A percentile compares a stretch with the other conserved stretches of the same genome.
Conservation (phyloP, 92 coral and sea anemone genomes). For the Phenganax marumi region DNA sequence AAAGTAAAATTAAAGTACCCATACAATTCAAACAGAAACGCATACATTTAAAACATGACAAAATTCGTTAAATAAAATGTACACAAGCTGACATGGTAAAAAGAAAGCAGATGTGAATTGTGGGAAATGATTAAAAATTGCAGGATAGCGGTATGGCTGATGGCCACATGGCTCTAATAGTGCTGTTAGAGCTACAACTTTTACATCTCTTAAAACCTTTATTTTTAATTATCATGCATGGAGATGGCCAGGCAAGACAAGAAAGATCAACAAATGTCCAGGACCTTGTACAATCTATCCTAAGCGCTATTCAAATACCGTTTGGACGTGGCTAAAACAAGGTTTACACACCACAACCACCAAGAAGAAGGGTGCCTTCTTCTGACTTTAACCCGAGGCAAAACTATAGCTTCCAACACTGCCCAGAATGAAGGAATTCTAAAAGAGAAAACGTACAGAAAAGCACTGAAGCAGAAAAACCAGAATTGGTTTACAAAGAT, state of each 20-base stretch:
- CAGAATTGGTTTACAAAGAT: conserved; percentile 5
- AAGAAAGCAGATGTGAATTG: background rate
- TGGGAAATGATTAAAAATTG: background rate
- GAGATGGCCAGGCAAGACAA: too few relatives aligned
- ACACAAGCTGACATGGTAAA: conserved; percentile 1
- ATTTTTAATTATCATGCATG: too few relatives aligned
- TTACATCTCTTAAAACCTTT: too few relatives aligned
- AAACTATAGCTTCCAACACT: background rate
- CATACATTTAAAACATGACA: conserved; percentile 27
- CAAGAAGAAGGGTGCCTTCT: background rate
- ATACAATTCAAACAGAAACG: background rate
- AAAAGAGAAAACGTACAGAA: background rate
- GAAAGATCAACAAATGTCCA: conserved; percentile 6
- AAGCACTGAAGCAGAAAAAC: background rate
- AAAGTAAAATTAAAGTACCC: too few relatives aligned
- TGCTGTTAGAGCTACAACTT: too few relatives aligned
- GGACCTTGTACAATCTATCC: conserved; percentile 5
- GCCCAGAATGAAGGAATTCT: too few relatives aligned
- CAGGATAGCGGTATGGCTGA: too few relatives aligned
- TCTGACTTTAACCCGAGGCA: background rate
- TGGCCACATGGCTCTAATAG: too few relatives aligned
- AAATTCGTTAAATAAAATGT: conserved; percentile 12
- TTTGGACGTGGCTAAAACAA: too few relatives aligned
- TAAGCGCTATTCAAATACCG: conserved; percentile 19
- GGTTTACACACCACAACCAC: background rate